Evolutionary conservation across 2,888 invertebrate species (phyloP).

Genomic region (Sialis lutaria): DNA sequence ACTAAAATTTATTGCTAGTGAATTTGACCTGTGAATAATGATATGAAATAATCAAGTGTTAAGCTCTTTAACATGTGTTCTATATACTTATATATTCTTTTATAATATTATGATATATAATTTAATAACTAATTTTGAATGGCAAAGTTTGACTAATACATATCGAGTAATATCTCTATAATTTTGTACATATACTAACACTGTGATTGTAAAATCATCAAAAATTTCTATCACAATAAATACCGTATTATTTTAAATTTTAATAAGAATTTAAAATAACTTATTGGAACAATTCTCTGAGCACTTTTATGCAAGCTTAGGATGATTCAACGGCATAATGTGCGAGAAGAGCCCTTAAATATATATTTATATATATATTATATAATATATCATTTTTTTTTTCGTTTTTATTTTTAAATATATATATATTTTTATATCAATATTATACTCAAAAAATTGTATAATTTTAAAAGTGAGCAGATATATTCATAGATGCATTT

Average conservation of each 20-base stretch:
- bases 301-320: background rate
- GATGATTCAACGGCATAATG: background rate
- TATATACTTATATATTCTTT: background rate
- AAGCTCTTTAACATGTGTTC: background rate
- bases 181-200: conserved; percentile 31
- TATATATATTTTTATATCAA: too few relatives aligned
- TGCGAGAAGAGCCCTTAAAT: conserved; percentile 1
- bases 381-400: too few relatives aligned
- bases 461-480: too few relatives aligned
- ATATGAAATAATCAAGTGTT: too few relatives aligned
- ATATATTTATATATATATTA: background rate
- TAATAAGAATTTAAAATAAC: background rate
- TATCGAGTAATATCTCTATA: conserved; percentile 30
- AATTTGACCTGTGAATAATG: too few relatives aligned
- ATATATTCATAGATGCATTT: too few relatives aligned
- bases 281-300: conserved; percentile 1
- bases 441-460: too few relatives aligned
- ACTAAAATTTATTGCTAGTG: background rate
- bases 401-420: too few relatives aligned
- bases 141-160: conserved; percentile 12
- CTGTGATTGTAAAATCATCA: conserved; percentile 50
- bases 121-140: background rate
- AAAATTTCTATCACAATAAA: conserved; percentile 47
- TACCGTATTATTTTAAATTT: conserved; percentile 15
- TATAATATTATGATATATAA: background rate